Evolutionary conservation across 2,888 invertebrate genomes (phyloP).

Genomic region (Apoda limacodes): DNA sequence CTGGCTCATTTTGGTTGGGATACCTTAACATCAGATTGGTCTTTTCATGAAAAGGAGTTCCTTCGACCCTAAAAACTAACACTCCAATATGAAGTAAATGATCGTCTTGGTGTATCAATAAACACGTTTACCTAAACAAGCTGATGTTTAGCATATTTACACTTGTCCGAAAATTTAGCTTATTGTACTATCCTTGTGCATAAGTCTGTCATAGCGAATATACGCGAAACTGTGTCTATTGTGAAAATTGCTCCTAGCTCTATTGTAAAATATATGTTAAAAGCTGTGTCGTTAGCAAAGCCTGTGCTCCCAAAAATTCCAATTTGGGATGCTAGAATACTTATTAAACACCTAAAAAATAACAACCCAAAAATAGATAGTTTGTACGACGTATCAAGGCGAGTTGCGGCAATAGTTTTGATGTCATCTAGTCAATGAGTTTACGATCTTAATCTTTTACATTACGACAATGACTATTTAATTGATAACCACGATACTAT

Average conservation of each 20-base stretch:
- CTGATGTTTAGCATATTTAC: slow-evolving; percentile 13
- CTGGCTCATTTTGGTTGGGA: slow-evolving; percentile 16
- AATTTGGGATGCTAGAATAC: slow-evolving; percentile 15
- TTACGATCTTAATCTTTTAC: slow-evolving; percentile 18
- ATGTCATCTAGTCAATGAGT: slow-evolving; percentile 17
- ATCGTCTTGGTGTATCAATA: too few species aligned
- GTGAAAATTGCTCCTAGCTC: too few species aligned
- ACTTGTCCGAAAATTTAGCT: slow-evolving; percentile 10
- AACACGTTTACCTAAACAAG: too few species aligned
- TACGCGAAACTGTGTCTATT: too few species aligned
- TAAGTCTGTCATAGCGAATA: too few species aligned
- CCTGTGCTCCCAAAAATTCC: slow-evolving; percentile 10
- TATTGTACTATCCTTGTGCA: slow-evolving; percentile 18
- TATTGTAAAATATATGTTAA: slow-evolving; percentile 14
- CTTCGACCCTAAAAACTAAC: slow-evolving; percentile 16
- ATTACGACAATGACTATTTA: slow-evolving; percentile 9
- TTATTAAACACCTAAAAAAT: slow-evolving; percentile 8
- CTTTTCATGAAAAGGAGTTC: slow-evolving; percentile 8
- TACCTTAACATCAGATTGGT: slow-evolving; percentile 8
- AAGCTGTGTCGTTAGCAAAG: slow-evolving; percentile 12
- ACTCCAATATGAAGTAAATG: slow-evolving; percentile 12
- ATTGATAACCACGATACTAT: slow-evolving; percentile 12
- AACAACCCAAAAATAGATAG: slow-evolving; percentile 4
- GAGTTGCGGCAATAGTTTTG: slow-evolving; percentile 12
- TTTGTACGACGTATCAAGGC: slow-evolving; percentile 12